Evolutionary conservation across 2,113 vertebrate genomes (phyloP), one percentile per base, ranked within the genome.

Genomic region (Cinclus cinclus): DNA sequence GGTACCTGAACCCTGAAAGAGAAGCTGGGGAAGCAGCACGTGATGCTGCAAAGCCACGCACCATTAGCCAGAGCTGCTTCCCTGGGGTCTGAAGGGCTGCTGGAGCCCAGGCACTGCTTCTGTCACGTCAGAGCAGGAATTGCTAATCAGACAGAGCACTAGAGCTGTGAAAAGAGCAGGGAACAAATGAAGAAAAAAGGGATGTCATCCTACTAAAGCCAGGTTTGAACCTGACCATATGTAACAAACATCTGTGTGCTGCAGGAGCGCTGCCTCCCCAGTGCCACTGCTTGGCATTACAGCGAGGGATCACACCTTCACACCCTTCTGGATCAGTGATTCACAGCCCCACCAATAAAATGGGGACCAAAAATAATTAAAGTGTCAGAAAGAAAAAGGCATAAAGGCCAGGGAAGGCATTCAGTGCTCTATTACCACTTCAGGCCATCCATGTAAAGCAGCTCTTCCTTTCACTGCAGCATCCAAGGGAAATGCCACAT

Each of bases 21-120:
- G 17, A 18, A 68, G 41, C 49, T 62, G 37, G 71, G 78, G 76
- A 35, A 79, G 5, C 7, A 75, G 95, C 95, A 92, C 22, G 56
- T 95, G 94, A 68, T 68, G 86, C 76, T 75, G 56, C n/a, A 37
- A 49, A 28, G 92, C 63, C 95, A 96, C 0, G 83, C 89, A 80
- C 91, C 96, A 95, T 95, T 94, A 97, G 89, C 92, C 95, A 91
- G 55, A 42, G 80, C 83, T 52, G n/a, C 27, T 93, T 95, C 94
- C 92, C 83, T 41, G 65, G 83, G 86, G 76, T 95, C 7, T 78
- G 90, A 21, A 33, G 76, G 82, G 84, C 91, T 85, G 93, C 93
- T 90, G 84, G 92, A 80, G 64, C 50, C 16, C 3, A 85, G 78
- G 94, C 13, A 7, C 81, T 24, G 31, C 22, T 42, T 18, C 89